Conservation (phyloP, 2,113 vertebrate genomes). For the Lycocorax pyrrhopterus region DNA sequence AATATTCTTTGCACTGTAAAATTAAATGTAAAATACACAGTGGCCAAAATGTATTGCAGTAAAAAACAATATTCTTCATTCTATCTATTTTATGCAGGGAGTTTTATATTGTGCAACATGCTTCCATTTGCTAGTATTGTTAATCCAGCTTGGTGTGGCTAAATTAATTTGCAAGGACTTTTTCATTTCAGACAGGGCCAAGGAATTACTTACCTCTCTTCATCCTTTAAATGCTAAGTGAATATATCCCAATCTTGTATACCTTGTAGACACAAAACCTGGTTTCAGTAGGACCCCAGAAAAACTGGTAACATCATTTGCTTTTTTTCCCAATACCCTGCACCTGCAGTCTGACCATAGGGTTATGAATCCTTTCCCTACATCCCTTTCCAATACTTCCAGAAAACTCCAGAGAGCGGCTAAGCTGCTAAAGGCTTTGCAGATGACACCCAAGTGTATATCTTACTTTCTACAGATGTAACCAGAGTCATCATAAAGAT, state of each 20-base stretch:
- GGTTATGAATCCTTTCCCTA: neutral
- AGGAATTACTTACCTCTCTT: neutral
- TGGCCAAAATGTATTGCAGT: neutral
- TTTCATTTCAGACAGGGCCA: neutral
- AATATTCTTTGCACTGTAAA: neutral
- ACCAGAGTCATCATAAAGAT: constrained; percentile 16
- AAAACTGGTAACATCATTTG: neutral
- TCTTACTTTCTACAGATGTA: constrained; percentile 40
- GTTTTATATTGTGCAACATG: neutral
- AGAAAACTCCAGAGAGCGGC: neutral
- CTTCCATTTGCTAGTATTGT: neutral
- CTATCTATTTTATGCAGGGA: neutral
- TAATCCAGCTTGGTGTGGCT: neutral
- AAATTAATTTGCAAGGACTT: neutral
- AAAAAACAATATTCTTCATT: neutral
- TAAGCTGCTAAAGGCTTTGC: neutral
- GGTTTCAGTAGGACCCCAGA: neutral
- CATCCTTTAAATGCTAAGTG: neutral
- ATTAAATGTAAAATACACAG: neutral
- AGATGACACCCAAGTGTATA: constrained; percentile 33
- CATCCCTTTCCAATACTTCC: neutral
- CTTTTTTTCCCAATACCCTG: neutral
- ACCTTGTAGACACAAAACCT: neutral
- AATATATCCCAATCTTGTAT: neutral
- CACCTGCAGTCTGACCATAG: neutral